Base-by-base conservation (phyloP, 2,113 vertebrate genomes). In the Delphinus delphis region DNA sequence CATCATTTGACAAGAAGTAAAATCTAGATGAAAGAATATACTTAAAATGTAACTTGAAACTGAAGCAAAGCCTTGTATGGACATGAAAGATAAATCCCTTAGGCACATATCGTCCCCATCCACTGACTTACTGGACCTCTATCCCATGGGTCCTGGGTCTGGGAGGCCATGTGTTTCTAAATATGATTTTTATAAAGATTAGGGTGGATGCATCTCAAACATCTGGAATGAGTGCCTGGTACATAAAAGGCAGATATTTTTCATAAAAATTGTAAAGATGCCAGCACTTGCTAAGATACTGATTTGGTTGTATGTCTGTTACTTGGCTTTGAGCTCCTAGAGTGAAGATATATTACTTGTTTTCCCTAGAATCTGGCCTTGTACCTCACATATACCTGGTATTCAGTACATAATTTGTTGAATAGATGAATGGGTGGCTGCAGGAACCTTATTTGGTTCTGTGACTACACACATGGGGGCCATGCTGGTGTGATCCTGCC, bases 1-100 rank as follows among this genome's bases (percentile, higher is more conserved):
- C 99, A 88, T 99, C 99, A 50, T 99, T 99, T 38, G 99, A 99
- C 88, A 99, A 98, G 97, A 99, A 99, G 98, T 99, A 99, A 98
- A 99, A 99, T 91, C 99, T 99, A 89, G 67, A 89, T 71, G 47
- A 90, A 97, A 88, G 92, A 94, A 94, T 89, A 95, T 41, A 68
- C 36, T 93, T 67, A 92, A 74, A 90, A 58, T 71, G n/a, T 87
- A 87, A 77, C 74, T 92, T 94, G 67, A 88, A 38, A 33, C 31
- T 36, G 58, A 88, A 33, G 26, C 41, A 79, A 60, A 47, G 80
- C 9, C 65, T 93, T 50, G 60, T 38, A 21, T 8, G 83, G 20
- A 63, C 41, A 50, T 41, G 53, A 63, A 53, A 90, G 33, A 60
- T 86, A 84, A 90, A 94, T 76, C 36, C 33, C 2, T 91, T 62